Conservation (phyloP, 2,797 vertebrate genomes). For the Pangasius krempfi region DNA sequence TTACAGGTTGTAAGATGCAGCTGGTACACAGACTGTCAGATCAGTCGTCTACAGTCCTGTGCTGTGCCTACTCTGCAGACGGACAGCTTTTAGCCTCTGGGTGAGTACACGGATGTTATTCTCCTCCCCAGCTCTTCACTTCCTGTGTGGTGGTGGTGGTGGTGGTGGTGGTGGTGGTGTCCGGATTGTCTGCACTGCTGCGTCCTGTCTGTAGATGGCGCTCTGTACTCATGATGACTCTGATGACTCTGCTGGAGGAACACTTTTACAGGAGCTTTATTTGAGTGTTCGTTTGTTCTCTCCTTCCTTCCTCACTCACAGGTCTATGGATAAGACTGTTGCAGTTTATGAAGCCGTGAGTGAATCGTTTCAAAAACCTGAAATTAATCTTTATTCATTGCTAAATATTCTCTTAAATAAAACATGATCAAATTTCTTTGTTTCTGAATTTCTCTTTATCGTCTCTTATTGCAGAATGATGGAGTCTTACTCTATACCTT, state of each 20-base stretch:
- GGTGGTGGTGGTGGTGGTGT: not conserved
- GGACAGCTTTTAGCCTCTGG: constrained; percentile 88
- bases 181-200: not conserved
- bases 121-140: not conserved
- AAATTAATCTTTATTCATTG: not conserved
- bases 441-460: not conserved
- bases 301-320: constrained; percentile 46
- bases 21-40: constrained; percentile 76
- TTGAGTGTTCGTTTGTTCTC: not conserved
- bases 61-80: constrained; percentile 87
- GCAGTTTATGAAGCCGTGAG: constrained; percentile 78
- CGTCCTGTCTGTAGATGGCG: constrained; percentile 46
- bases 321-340: constrained; percentile 80
- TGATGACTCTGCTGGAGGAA: not conserved
- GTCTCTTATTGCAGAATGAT: constrained; percentile 74
- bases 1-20: constrained; percentile 81
- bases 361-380: constrained; percentile 29
- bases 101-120: constrained; percentile 53
- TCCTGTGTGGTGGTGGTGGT: not conserved
- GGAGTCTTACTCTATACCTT: constrained; percentile 83
- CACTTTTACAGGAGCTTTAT: too few species aligned
- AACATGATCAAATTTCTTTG: not conserved
- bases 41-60: constrained; percentile 88
- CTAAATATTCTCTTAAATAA: not conserved
- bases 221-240: constrained; percentile 7